Base-by-base conservation (phyloP, 2,888 invertebrate genomes). In the Stictocephala bisonia region DNA sequence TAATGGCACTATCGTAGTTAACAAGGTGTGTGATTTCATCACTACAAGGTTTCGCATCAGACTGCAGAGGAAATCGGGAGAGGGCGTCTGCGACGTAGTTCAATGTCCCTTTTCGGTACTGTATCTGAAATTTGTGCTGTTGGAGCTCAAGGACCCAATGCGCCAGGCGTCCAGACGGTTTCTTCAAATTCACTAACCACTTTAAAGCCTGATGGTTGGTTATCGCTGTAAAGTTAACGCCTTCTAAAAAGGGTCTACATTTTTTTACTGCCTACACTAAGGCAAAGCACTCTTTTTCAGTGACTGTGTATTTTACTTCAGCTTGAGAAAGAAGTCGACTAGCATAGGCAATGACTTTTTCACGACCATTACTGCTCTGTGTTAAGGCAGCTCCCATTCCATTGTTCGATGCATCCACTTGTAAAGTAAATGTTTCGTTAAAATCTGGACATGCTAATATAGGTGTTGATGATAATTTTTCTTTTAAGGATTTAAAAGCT, bases 271-370 rank as follows among this genome's bases (percentile, higher is more conserved):
- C 75, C 77, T 77, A 80, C 0, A 79, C n/a, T 0, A 80, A 75
- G 0, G 79, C 79, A 0, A 80, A 73, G 31, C 79, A 80, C 44
- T 81, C 79, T 29, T 60, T 71, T 50, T 80, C 78, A 0, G 79
- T 79, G 2, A 75, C 74, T 1, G 75, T 60, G 35, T 78, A 80
- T 22, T 77, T 78, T 3, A 72, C 24, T 51, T 80, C 80, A 0
- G 77, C 66, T 0, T 72, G 50, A 0, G 67, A 71, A 3, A 80
- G 64, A 0, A 77, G 24, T 0, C 77, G 40, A 24, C 79, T 80
- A 0, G 78, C 79, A 20, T 78, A 80, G 0, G 79, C 79, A 15
- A 80, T 76, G 0, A 77, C 78, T 0, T 48, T 13, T 58, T 78
- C 79, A 0, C 58, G 67, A 0, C 73, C 78, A 6, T 78, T 77